Evolutionary conservation across 2,888 invertebrate species (phyloP).

Genomic region (Drosophila affinis): DNA sequence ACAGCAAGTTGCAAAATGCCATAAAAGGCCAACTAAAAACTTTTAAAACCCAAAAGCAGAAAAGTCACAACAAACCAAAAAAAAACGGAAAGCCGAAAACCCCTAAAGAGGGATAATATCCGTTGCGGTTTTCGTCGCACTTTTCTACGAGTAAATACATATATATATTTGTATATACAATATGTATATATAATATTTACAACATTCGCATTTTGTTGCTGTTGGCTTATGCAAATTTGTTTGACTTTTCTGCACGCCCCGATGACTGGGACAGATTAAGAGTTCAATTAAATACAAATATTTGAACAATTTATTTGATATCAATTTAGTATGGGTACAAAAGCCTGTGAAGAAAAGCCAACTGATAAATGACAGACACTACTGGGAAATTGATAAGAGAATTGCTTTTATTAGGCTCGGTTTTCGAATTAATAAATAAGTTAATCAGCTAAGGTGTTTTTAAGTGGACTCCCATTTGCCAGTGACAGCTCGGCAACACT

Average conservation of each 20-base stretch:
- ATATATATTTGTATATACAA: not conserved
- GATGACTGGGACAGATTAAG: constrained; percentile 3
- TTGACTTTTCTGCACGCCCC: constrained; percentile 21
- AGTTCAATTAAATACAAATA: constrained; percentile 6
- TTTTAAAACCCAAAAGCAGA: constrained; percentile 47
- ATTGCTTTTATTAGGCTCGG: too few relatives aligned
- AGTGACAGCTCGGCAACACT: too few relatives aligned
- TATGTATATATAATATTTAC: not conserved
- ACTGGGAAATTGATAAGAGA: too few relatives aligned
- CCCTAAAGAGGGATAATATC: constrained; percentile 47
- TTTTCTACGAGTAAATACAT: not conserved
- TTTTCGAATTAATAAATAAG: too few relatives aligned
- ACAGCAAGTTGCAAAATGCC: constrained; percentile 52
- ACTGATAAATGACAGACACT: not conserved
- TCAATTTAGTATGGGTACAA: not conserved
- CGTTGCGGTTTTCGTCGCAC: constrained; percentile 9
- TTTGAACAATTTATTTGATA: not conserved
- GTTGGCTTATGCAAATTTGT: constrained; percentile 17
- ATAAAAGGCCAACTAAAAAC: constrained; percentile 68
- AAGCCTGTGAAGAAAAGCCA: too few relatives aligned
- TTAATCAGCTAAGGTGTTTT: too few relatives aligned
- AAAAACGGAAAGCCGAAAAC: constrained; percentile 15
- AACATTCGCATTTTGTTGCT: constrained; percentile 10
- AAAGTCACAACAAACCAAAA: not conserved
- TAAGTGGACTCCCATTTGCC: too few relatives aligned